Percentiles rank a stretch among this genome's conserved stretches.
These are phyloP conservation scores for Paraplagusia blochii DNA, from an alignment of 2,113 vertebrate genomes.

Conservation along the genomic window DNA sequence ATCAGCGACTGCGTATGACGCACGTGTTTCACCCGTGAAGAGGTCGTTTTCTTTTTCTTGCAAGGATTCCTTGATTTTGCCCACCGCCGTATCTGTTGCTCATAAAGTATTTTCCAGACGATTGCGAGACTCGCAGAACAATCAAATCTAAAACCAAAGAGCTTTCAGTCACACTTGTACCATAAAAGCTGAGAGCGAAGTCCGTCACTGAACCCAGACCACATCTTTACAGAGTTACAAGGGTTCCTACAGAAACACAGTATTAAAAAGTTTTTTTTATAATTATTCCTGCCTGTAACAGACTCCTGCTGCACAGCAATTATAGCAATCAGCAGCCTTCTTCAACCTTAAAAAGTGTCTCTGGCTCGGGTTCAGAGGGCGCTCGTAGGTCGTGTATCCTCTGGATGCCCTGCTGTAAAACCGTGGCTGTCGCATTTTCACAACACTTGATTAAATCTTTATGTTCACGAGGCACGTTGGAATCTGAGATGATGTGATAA, in stretches of 20 bases:
- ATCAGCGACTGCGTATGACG: conserved; percentile 6
- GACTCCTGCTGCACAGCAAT: conserved; percentile 45
- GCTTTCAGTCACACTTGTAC: conserved; percentile 32
- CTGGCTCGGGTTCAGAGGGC: conserved; percentile 45
- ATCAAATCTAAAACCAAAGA: conserved; percentile 21
- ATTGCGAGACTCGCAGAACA: conserved; percentile 22
- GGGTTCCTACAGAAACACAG: conserved; percentile 57
- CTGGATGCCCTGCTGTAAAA: conserved; percentile 24
- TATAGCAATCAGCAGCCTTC: conserved; percentile 52
- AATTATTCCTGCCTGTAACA: conserved; percentile 25
- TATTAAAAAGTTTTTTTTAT: conserved; percentile 38
- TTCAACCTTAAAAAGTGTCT: conserved; percentile 24
- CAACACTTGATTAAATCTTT: conserved; percentile 47
- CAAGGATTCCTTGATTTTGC: conserved; percentile 15
- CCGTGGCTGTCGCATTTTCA: conserved; percentile 42
- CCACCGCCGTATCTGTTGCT: background rate
- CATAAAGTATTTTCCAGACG: conserved; percentile 23
- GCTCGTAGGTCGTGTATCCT: conserved; percentile 18
- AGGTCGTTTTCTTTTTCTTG: background rate
- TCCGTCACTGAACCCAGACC: conserved; percentile 37
- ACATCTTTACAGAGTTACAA: conserved; percentile 58
- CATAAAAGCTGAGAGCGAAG: conserved; percentile 33
- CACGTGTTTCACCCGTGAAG: conserved; percentile 3
- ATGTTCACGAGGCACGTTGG: conserved; percentile 27
- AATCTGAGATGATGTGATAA: conserved; percentile 39